These are phyloP conservation scores for Megaustenia siamemsis DNA, from an alignment of 2,888 invertebrate genomes.

Conservation along the genomic window DNA sequence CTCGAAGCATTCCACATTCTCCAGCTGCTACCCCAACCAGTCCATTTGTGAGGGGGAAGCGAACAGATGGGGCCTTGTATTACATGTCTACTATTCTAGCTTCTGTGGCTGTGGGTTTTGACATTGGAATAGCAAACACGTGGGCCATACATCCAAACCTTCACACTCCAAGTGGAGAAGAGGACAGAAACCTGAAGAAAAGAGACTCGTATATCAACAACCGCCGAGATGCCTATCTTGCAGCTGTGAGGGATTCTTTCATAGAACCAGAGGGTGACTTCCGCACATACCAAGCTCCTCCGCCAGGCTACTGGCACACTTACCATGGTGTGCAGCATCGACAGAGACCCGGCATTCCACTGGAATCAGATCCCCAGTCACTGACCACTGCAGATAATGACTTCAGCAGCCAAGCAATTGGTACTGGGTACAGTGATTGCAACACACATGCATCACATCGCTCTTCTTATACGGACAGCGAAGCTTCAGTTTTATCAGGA, in stretches of 20 bases:
- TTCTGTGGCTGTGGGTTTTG: constrained; percentile 91
- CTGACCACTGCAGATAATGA: constrained; percentile 46
- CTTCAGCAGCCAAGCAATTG: constrained; percentile 19
- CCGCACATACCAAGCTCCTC: constrained; percentile 67
- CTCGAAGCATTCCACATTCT: constrained; percentile 67
- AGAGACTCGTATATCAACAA: constrained; percentile 73
- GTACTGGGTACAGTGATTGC: constrained; percentile 39
- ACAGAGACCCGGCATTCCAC: constrained; percentile 77
- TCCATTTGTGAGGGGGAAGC: constrained; percentile 59
- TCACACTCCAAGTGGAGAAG: constrained; percentile 57
- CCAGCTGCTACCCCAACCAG: constrained; percentile 51
- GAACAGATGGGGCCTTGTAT: constrained; percentile 86
- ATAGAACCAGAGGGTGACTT: constrained; percentile 74
- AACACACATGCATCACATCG: constrained; percentile 64
- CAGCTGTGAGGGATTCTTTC: constrained; percentile 77
- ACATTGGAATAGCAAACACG: constrained; percentile 90
- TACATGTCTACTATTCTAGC: constrained; percentile 95
- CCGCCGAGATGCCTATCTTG: constrained; percentile 77
- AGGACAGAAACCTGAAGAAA: constrained; percentile 61
- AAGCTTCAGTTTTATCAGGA: constrained; percentile 65
- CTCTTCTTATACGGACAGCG: constrained; percentile 68
- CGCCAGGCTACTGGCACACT: constrained; percentile 84
- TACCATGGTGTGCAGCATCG: constrained; percentile 90
- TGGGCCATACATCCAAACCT: constrained; percentile 74
- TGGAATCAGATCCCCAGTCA: constrained; percentile 62